Conservation (phyloP, 1,140 invertebrate species). For the Saxidomus purpurata region DNA sequence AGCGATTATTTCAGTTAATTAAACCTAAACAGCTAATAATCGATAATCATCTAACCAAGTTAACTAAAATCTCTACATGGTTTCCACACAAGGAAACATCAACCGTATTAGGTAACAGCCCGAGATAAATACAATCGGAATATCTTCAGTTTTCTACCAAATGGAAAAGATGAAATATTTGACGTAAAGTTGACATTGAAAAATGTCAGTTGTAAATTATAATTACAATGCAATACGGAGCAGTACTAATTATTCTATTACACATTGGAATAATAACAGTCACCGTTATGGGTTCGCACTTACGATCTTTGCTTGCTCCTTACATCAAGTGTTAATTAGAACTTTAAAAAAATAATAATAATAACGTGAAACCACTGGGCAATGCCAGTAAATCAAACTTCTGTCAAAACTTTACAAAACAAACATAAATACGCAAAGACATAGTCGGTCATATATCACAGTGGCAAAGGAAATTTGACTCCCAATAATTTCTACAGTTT, state of each 20-base stretch:
- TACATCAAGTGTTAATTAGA: no score
- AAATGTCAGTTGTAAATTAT: no score
- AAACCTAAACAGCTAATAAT: slow-evolving; percentile 31
- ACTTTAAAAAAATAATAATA: no score
- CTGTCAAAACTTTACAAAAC: slow-evolving; percentile 34
- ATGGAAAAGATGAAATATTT: neutral
- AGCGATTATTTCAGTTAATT: slow-evolving; percentile 50
- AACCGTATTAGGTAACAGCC: slow-evolving; percentile 22
- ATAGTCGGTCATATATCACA: slow-evolving; percentile 46
- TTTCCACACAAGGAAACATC: slow-evolving; percentile 3
- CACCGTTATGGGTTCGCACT: neutral
- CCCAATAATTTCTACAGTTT: slow-evolving; percentile 54
- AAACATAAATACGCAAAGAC: slow-evolving; percentile 4
- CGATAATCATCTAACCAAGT: slow-evolving; percentile 16
- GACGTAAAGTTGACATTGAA: neutral
- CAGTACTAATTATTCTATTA: no score
- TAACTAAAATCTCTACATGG: neutral
- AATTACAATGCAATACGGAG: no score
- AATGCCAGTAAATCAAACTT: slow-evolving; percentile 5
- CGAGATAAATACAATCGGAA: neutral
- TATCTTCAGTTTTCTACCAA: neutral
- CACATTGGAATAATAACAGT: no score
- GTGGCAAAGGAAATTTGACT: slow-evolving; percentile 35
- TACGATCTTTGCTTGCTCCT: no score
- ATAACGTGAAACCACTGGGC: no score